phyloP scores from a whole-genome alignment of 2,797 vertebrate species.

The Chromis chromis region DNA sequence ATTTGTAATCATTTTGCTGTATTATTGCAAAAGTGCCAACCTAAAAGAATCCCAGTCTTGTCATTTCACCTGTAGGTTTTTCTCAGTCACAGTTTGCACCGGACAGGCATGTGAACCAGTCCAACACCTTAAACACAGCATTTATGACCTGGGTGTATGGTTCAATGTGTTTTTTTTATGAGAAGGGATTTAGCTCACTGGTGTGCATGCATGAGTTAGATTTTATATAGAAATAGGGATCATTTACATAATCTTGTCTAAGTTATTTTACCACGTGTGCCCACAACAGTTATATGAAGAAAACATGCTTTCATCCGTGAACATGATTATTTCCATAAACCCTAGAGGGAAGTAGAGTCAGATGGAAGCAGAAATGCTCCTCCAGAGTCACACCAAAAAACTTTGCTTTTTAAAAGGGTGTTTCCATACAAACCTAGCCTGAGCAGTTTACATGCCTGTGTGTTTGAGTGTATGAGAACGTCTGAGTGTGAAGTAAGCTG shows the following conservation, averaged over 20 bases:
- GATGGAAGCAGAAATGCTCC: conserved; percentile 13
- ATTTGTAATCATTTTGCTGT: conserved; percentile 52
- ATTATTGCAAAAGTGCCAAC: conserved; percentile 78
- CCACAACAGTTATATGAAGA: conserved; percentile 32
- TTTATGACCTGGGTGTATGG: conserved; percentile 49
- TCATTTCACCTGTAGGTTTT: conserved; percentile 50
- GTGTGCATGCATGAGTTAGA: conserved; percentile 17
- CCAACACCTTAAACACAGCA: conserved; percentile 8
- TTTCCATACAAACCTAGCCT: conserved; percentile 38
- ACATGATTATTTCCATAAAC: conserved; percentile 26
- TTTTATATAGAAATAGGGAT: conserved; percentile 18
- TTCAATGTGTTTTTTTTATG: conserved; percentile 14
- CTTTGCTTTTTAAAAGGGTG: conserved; percentile 37
- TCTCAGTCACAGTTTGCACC: conserved; percentile 50
- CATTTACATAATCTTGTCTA: conserved; percentile 20
- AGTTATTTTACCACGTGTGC: conserved; percentile 36
- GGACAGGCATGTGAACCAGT: conserved; percentile 36
- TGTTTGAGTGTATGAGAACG: conserved; percentile 40
- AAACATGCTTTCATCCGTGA: conserved; percentile 17
- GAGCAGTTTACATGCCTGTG: conserved; percentile 62
- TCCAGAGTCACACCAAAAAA: conserved; percentile 46
- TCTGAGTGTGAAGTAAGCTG: conserved; percentile 44
- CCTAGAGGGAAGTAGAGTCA: conserved; percentile 17
- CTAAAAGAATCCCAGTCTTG: conserved; percentile 51
- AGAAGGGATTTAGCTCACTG: conserved; percentile 48